Conservation (phyloP, 1,140 invertebrate species). For the Nymphalis io region DNA sequence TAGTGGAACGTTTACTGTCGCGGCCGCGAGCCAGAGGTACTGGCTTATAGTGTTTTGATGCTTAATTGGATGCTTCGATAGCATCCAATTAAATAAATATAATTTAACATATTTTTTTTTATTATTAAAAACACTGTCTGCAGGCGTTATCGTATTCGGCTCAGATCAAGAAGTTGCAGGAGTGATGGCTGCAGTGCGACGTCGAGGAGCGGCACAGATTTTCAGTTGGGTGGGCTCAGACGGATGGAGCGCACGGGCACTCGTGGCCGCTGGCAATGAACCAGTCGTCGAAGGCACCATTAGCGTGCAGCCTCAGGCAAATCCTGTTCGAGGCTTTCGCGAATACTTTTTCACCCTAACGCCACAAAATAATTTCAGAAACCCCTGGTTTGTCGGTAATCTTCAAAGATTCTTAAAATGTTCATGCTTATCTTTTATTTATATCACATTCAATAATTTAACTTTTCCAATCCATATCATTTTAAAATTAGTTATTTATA, state of each 20-base stretch:
- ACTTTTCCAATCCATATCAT: not conserved
- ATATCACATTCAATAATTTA: not conserved
- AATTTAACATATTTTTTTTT: no score
- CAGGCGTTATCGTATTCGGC: slow-evolving; percentile 97
- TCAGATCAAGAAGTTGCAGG: slow-evolving; percentile 98
- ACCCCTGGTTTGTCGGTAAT: slow-evolving; percentile 96
- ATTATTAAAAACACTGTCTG: not conserved
- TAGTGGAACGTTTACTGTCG: slow-evolving; percentile 89
- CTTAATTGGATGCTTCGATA: no score
- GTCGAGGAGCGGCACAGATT: slow-evolving; percentile 91
- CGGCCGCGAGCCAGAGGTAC: slow-evolving; percentile 93
- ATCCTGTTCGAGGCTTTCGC: slow-evolving; percentile 92
- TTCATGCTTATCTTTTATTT: not conserved
- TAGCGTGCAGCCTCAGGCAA: slow-evolving; percentile 94
- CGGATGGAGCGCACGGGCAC: slow-evolving; percentile 92
- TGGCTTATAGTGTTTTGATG: no score
- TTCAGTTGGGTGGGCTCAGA: slow-evolving; percentile 98
- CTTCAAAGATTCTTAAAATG: slow-evolving; percentile 1
- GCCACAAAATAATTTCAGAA: slow-evolving; percentile 91
- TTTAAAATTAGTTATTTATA: no score
- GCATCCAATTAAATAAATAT: no score
- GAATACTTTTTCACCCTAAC: slow-evolving; percentile 94
- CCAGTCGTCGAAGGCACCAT: slow-evolving; percentile 93
- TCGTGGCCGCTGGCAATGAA: slow-evolving; percentile 94
- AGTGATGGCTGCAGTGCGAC: slow-evolving; percentile 93